phyloP scores from a whole-genome alignment of 1,140 invertebrate genomes.

The Orchestia grillus region DNA sequence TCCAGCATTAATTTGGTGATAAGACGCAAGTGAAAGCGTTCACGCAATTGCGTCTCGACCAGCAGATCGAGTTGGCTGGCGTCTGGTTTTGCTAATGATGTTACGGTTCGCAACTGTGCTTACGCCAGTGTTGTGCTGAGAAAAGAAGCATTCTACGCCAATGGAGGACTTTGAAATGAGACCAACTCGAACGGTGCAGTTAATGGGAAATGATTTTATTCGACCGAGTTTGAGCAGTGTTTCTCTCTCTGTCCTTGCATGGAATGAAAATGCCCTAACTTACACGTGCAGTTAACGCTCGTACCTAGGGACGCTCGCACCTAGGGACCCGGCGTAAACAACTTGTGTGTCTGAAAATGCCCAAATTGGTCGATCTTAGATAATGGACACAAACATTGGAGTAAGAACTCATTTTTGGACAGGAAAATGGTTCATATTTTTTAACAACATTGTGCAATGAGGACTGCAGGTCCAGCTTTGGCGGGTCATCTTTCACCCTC shows the following conservation, averaged over 20 bases:
- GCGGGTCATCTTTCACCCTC: no score
- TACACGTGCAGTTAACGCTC: no score
- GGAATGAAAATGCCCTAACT: background rate
- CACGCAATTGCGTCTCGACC: background rate
- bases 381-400: no score
- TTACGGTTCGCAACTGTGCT: background rate
- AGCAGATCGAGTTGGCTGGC: background rate
- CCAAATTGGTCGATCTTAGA: no score
- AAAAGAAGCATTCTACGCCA: background rate
- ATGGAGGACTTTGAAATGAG: background rate
- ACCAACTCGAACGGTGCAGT: background rate
- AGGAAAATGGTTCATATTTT: no score
- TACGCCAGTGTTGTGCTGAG: background rate
- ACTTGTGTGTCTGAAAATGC: no score
- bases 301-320: no score
- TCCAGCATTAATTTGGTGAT: background rate
- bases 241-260: background rate
- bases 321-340: no score
- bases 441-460: no score
- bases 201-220: background rate
- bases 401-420: no score
- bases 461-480: no score
- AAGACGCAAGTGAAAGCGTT: background rate
- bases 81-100: background rate
- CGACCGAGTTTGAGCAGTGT: background rate